Percentiles rank a stretch among this genome's conserved stretches.
Conservation (phyloP, 2,113 vertebrate genomes). For the Odocoileus virginianus region DNA sequence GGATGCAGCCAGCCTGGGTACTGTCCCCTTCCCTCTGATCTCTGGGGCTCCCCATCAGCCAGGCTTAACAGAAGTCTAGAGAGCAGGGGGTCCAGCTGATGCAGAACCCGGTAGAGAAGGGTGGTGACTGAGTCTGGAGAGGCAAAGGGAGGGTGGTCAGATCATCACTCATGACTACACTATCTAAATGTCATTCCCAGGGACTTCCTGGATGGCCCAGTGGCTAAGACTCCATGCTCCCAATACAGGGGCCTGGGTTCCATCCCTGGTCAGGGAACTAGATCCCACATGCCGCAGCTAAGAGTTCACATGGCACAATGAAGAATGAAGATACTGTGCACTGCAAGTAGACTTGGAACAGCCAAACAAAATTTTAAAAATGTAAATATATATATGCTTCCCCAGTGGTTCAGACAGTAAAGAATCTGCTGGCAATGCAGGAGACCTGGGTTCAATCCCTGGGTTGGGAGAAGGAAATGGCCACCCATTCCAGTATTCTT, state of each 20-base stretch:
- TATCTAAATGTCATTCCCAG: neutral
- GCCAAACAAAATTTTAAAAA: neutral
- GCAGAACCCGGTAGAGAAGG: neutral
- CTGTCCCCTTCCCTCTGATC: neutral
- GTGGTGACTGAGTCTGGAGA: neutral
- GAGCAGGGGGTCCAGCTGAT: neutral
- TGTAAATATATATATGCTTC: neutral
- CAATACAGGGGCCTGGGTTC: neutral
- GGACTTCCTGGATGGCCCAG: neutral
- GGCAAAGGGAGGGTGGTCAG: neutral
- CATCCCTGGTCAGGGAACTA: neutral
- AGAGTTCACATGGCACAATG: neutral
- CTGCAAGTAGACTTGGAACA: neutral
- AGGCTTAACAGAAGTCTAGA: neutral
- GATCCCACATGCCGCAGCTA: neutral
- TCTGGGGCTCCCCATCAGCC: neutral
- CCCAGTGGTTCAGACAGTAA: rapidly evolving
- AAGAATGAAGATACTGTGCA: neutral
- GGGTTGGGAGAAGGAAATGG: neutral
- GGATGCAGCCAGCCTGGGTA: neutral
- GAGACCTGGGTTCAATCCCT: neutral
- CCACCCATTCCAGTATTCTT: neutral
- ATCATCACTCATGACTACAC: neutral
- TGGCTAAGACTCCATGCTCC: neutral
- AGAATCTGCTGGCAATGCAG: neutral